Percentiles rank a stretch among this genome's conserved stretches.
Conservation (phyloP, 2,797 vertebrate genomes). For the Natrix natrix region DNA sequence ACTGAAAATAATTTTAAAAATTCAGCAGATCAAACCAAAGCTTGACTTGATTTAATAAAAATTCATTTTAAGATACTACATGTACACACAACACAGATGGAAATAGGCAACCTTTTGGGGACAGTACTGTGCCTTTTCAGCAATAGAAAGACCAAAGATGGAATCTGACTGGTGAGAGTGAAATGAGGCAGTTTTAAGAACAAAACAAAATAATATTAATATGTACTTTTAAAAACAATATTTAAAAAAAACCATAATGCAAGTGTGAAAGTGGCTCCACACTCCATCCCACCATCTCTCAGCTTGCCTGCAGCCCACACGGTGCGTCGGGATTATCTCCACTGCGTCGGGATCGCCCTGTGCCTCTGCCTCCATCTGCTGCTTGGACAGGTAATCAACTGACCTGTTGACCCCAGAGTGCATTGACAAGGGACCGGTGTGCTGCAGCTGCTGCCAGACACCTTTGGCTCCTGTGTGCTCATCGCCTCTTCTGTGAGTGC, state of each 20-base stretch:
- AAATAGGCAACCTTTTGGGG: background rate
- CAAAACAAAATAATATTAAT: background rate
- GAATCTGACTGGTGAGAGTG: background rate
- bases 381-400: no score
- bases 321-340: no score
- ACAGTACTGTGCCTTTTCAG: background rate
- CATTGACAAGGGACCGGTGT: no score
- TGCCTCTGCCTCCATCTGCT: no score
- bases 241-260: background rate
- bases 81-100: background rate
- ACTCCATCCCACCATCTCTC: no score
- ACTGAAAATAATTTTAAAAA: background rate
- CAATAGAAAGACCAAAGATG: background rate
- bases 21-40: background rate
- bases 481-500: no score
- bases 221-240: background rate
- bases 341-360: no score
- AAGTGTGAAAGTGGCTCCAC: background rate
- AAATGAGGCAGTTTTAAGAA: background rate
- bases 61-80: background rate
- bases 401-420: no score
- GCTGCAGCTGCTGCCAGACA: no score
- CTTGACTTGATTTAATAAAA: background rate
- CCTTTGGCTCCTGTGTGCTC: no score
- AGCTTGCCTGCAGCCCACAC: no score